Base-by-base conservation (phyloP, 2,113 vertebrate genomes). In the Clarias batrachus region DNA sequence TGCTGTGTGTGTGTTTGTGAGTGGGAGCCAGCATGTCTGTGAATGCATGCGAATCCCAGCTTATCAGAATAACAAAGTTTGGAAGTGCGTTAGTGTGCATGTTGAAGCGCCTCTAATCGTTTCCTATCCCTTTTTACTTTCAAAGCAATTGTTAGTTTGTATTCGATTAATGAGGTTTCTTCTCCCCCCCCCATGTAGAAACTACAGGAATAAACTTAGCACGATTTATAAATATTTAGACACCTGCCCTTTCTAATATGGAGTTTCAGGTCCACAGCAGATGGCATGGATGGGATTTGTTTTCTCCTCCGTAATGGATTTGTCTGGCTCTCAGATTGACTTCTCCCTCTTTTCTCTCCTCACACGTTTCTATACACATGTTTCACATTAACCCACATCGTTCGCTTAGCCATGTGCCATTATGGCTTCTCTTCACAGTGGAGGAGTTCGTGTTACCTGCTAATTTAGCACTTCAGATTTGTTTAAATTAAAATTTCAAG, bases 151-250 rank as follows among this genome's bases (percentile, higher is more conserved):
- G 93, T 93, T 93, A 93, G 91, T 93, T 94, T 92, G 92, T 92
- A 91, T 94, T 93, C 92, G 90, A 93, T 94, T 93, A 94, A 91
- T 91, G 88, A 37, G 86, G 93, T 91, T 92, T 90, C 91, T 92
- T 37, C 3, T 37, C 92, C 4, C 19, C 21, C 1, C 21, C 86
- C 84, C 90, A 91, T 91, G 90, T 87, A 78, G 89, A 93, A 92
- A 92, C 21, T 91, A 90, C 91, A 86, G 92, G 93, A 94, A 93
- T 92, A 93, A 93, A 93, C 90, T 91, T 92, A 82, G 89, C 86
- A 12, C n/a, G 87, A 89, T 90, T 94, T 91, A 92, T 95, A 94
- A 95, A 95, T 94, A 95, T 95, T 94, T 94, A 93, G 94, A 95
- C 93, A 94, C 94, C 94, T 94, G 94, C 94, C 93, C 86, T 90